These are phyloP conservation scores for Hydrolagus colliei DNA, from an alignment of 2,797 vertebrate species.

Conservation along the genomic window DNA sequence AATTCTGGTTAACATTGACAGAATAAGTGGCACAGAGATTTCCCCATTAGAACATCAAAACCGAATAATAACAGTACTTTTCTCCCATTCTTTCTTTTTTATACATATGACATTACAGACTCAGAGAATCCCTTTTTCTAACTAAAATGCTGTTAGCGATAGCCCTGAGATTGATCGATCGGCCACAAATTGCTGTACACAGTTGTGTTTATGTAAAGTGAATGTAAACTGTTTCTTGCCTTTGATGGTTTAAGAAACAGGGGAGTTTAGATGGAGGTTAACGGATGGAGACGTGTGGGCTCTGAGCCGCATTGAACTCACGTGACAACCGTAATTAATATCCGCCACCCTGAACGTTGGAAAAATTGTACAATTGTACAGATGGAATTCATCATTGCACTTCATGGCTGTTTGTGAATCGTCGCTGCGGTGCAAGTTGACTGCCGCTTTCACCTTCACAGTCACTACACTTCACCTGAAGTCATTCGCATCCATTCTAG, in stretches of 20 bases:
- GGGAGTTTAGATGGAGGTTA: no score
- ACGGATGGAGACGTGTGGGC: no score
- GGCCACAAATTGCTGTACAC: conserved; percentile 4
- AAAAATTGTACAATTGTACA: no score
- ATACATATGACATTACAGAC: conserved; percentile 22
- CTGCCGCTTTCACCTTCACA: no score
- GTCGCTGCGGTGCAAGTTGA: no score
- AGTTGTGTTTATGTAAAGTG: conserved; percentile 22
- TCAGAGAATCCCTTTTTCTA: conserved; percentile 12
- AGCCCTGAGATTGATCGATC: conserved; percentile 21
- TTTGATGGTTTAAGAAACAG: background rate
- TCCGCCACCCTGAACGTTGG: no score
- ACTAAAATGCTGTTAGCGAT: conserved; percentile 11
- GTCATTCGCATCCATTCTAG: no score
- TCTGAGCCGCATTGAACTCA: no score
- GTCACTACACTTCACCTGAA: no score
- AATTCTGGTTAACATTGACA: conserved; percentile 25
- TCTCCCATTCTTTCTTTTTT: conserved; percentile 18
- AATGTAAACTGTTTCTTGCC: conserved; percentile 20
- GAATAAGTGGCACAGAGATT: background rate
- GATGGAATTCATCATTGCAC: no score
- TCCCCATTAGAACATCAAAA: conserved; percentile 17
- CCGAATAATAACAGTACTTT: conserved; percentile 23
- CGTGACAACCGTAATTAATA: no score
- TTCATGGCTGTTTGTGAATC: no score